Conservation (phyloP, 2,797 vertebrate genomes). For the Pipistrellus pygmaeus region DNA sequence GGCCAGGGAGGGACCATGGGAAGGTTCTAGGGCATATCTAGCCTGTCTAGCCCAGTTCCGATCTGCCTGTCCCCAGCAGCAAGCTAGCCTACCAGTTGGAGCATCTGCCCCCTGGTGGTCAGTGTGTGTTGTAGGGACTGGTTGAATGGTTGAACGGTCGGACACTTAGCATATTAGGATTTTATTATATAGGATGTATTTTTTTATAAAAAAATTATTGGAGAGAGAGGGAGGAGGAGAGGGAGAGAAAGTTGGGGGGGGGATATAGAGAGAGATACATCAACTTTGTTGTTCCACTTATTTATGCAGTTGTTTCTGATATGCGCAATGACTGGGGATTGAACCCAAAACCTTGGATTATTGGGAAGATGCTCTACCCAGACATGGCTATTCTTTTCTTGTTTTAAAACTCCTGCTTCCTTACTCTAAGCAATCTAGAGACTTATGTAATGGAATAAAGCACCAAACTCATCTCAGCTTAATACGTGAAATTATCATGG, state of each 20-base stretch:
- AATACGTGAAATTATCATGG: background rate
- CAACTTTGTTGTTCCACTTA: background rate
- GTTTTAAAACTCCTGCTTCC: background rate
- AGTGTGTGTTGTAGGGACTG: too few species aligned
- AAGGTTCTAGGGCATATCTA: too few species aligned
- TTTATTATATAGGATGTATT: background rate
- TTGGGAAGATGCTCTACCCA: background rate
- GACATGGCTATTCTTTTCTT: background rate
- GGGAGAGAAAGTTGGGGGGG: background rate
- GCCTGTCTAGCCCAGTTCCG: too few species aligned
- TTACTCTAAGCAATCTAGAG: slow-evolving; percentile 11
- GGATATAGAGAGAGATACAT: background rate
- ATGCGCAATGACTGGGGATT: background rate
- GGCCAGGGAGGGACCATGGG: too few species aligned
- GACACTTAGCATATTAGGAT: too few species aligned
- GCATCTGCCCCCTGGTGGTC: too few species aligned
- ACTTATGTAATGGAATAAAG: background rate
- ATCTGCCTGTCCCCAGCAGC: too few species aligned
- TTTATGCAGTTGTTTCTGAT: background rate
- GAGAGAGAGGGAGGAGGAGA: background rate
- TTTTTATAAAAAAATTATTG: background rate
- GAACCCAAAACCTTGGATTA: background rate
- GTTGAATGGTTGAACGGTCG: too few species aligned
- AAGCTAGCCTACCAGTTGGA: too few species aligned
- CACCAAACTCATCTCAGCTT: background rate